Evolutionary conservation across 2,888 invertebrate species (phyloP).

Genomic region (Drosophila kanekoi): DNA sequence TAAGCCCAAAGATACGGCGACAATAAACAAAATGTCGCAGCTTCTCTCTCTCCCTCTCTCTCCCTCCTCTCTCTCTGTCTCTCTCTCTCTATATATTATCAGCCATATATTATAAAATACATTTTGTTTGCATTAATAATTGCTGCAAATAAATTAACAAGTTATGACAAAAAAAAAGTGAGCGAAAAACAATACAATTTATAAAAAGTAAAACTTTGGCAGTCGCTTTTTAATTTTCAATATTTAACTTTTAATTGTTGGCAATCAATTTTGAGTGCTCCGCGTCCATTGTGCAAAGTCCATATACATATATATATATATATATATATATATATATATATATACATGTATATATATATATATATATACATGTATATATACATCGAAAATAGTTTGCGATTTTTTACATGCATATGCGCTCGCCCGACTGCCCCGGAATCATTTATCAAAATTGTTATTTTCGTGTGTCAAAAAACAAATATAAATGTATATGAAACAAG

Average conservation of each 20-base stretch:
- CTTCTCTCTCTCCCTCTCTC: conserved; percentile 22
- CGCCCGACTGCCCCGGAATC: conserved; percentile 37
- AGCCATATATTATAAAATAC: conserved; percentile 47
- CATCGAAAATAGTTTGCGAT: conserved; percentile 55
- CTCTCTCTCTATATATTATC: conserved; percentile 29
- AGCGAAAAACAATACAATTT: conserved; percentile 5
- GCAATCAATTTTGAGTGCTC: conserved; percentile 74
- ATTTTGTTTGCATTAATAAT: conserved; percentile 78
- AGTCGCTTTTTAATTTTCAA: conserved; percentile 74
- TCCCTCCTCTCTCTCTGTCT: conserved; percentile 15
- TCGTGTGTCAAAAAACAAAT: conserved; percentile 60
- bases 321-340: not conserved
- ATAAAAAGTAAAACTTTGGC: conserved; percentile 16
- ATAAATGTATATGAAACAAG: conserved; percentile 6
- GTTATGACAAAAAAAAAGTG: conserved; percentile 61
- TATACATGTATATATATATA: not conserved
- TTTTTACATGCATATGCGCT: conserved; percentile 18
- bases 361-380: not conserved
- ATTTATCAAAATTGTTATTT: conserved; percentile 66
- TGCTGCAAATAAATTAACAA: conserved; percentile 78
- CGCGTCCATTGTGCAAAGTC: conserved; percentile 56
- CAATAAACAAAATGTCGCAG: conserved; percentile 60
- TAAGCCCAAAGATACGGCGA: conserved; percentile 62
- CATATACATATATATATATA: not conserved
- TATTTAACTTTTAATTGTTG: conserved; percentile 77